phyloP scores from a whole-genome alignment of 2,797 vertebrate species.

The Pangasius mekongensis region DNA sequence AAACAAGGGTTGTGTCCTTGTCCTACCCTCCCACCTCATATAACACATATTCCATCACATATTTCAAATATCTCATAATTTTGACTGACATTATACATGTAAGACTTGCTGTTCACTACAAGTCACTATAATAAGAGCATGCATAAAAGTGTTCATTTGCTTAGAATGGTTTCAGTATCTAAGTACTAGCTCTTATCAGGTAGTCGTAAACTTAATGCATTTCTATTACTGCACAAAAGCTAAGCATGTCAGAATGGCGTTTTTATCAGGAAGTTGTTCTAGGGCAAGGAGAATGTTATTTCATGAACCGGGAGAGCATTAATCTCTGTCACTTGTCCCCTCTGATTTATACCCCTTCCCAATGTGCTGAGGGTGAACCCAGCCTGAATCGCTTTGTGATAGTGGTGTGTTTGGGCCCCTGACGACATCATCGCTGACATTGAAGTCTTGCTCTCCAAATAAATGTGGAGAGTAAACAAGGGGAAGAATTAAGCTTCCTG shows the following conservation, averaged over 20 bases:
- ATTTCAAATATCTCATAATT: slow-evolving; percentile 36
- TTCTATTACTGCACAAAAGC: slow-evolving; percentile 75
- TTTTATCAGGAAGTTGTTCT: slow-evolving; percentile 80
- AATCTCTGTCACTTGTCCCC: slow-evolving; percentile 81
- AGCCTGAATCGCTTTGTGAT: slow-evolving; percentile 73
- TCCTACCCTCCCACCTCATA: slow-evolving; percentile 47
- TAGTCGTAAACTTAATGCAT: slow-evolving; percentile 76
- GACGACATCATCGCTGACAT: slow-evolving; percentile 79
- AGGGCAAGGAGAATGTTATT: slow-evolving; percentile 74
- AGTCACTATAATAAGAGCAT: slow-evolving; percentile 58
- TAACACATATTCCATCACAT: slow-evolving; percentile 70
- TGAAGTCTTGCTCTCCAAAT: slow-evolving; percentile 82
- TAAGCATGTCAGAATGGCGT: slow-evolving; percentile 71
- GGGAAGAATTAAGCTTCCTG: slow-evolving; percentile 72
- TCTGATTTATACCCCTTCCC: slow-evolving; percentile 83
- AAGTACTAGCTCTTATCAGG: slow-evolving; percentile 64
- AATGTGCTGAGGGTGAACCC: slow-evolving; percentile 68
- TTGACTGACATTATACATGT: slow-evolving; percentile 69
- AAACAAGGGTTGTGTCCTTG: slow-evolving; percentile 57
- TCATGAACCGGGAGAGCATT: slow-evolving; percentile 71
- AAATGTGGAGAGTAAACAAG: slow-evolving; percentile 70
- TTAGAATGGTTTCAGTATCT: slow-evolving; percentile 65
- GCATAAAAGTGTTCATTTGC: slow-evolving; percentile 70
- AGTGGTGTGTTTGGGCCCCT: slow-evolving; percentile 74
- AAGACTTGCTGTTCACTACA: slow-evolving; percentile 60